phyloP scores from a whole-genome alignment of 2,888 invertebrate species.

The Drosophila subsilvestris region DNA sequence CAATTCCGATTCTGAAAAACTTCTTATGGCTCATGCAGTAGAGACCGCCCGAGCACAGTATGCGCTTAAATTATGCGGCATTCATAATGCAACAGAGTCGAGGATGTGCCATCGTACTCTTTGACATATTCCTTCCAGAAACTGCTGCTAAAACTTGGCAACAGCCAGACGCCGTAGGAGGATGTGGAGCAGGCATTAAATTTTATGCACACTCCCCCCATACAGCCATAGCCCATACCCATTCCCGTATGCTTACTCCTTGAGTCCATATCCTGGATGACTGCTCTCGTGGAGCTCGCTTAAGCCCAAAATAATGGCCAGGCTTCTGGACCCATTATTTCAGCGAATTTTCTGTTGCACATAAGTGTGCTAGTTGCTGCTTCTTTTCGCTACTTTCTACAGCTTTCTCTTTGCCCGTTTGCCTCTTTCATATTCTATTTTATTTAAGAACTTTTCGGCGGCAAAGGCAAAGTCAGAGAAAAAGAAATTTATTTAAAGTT shows the following conservation, averaged over 20 bases:
- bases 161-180: slow-evolving; percentile 44
- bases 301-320: slow-evolving; percentile 67
- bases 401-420: not conserved
- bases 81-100: slow-evolving; percentile 77
- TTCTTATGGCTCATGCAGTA: slow-evolving; percentile 30
- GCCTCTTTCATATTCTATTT: slow-evolving; percentile 41
- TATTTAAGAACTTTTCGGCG: slow-evolving; percentile 60
- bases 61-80: slow-evolving; percentile 78
- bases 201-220: slow-evolving; percentile 68
- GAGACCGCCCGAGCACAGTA: slow-evolving; percentile 9
- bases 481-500: slow-evolving; percentile 68
- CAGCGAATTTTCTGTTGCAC: slow-evolving; percentile 52
- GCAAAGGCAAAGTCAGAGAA: slow-evolving; percentile 60
- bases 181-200: slow-evolving; percentile 58
- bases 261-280: slow-evolving; percentile 29
- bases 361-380: slow-evolving; percentile 45
- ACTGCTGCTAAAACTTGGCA: slow-evolving; percentile 50
- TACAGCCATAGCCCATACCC: slow-evolving; percentile 39
- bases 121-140: slow-evolving; percentile 66
- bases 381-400: slow-evolving; percentile 3
- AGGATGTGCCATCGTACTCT: slow-evolving; percentile 41
- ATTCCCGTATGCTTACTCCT: slow-evolving; percentile 32
- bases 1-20: slow-evolving; percentile 14
- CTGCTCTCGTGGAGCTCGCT: slow-evolving; percentile 37
- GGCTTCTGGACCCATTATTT: slow-evolving; percentile 77